Base-by-base conservation (phyloP, 1,140 invertebrate species). In the Drosophila sp. region DNA sequence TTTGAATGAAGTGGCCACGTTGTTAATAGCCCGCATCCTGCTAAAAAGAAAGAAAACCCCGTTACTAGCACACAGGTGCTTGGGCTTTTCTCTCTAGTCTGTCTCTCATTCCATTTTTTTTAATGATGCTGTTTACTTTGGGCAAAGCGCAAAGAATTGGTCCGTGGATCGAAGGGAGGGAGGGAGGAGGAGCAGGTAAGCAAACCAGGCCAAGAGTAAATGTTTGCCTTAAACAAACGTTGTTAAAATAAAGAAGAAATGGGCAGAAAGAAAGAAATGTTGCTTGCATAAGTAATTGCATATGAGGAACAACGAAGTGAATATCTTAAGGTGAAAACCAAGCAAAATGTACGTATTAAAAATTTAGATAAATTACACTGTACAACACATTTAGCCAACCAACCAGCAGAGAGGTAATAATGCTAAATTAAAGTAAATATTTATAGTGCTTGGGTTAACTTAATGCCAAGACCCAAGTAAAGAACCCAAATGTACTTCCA, bases 1-100 rank as follows among this genome's bases (percentile, higher is more conserved):
- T 87, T 86, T 86, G 75, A 86, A 86, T 86, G 83, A 86, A 86
- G 82, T 86, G 82, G 79, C 83, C 86, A 86, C 79, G 75, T 70
- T 77, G 77, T 80, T 84, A 84, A 84, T 84, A 85, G 80, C 80
- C 66, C 72, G 60, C 63, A 70, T 40, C 44, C 54, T 61, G 57
- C 11, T 4, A 50, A 35, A 33, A 10, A 17, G 56, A 40, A 41
- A 17, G 50, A 58, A 58, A 57, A 5, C 30, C 38, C 73, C 23
- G 11, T 60, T 30, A 27, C 50, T 41, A 35, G 40, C 8, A 5
- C 40, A 10, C 75, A 63, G 35, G 29, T 66, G 62, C 67, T 68
- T 41, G 5, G 17, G 44, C 17, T 47, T 27, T 50, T 27, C 44
- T 27, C 44, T 27, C 44, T 50, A 50, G 4, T 27, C 30, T 35